Base-by-base conservation (phyloP, 2,888 invertebrate genomes). In the Coelinius sp. region DNA sequence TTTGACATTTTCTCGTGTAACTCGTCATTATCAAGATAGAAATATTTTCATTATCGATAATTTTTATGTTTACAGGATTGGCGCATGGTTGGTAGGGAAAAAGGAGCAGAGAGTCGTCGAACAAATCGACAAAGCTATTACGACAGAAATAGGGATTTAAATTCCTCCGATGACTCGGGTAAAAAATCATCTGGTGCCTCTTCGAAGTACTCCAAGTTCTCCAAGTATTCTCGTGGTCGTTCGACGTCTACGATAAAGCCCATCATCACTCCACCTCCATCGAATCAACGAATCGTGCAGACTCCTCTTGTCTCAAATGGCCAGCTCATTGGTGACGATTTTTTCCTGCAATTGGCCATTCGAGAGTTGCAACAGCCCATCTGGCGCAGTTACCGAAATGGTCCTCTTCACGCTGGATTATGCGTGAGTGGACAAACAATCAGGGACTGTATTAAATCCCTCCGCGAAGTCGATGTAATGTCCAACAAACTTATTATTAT, bases 291-390 rank as follows among this genome's bases (percentile, higher is more conserved):
- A 14, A 3, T 31, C 1, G 27, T 59, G 17, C 59, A 59, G 17
- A 59, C 31, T 8, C 59, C 59, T 2, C 10, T 59, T 0, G 8
- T n/a, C 10, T 17, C 35, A 1, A 59, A 35, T 17, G 31, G 59
- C 1, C 84, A 84, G 67, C 44, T 85, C n/a, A 79, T 85, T 4
- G 84, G 84, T 0, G 84, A 85, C 14, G 84, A 85, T 49, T 85
- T 83, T 44, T 84, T 84, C n/a, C 66, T 85, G 1, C 84, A 85
- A 76, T 25, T 84, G 0, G 79, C 80, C 1, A 81, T 83, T 12
- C 77, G 83, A 41, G 79, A 84, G 73, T 27, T 82, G 3, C 62
- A 73, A 0, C 78, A 66, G 0, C 72, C 78, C 0, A 69, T 82
- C 5, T 79, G 78, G 78, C 77, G 83, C 38, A 75, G 76, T 24